Evolutionary conservation across 1,140 invertebrate species (phyloP).

Genomic region (Temnothorax curvispinosus): DNA sequence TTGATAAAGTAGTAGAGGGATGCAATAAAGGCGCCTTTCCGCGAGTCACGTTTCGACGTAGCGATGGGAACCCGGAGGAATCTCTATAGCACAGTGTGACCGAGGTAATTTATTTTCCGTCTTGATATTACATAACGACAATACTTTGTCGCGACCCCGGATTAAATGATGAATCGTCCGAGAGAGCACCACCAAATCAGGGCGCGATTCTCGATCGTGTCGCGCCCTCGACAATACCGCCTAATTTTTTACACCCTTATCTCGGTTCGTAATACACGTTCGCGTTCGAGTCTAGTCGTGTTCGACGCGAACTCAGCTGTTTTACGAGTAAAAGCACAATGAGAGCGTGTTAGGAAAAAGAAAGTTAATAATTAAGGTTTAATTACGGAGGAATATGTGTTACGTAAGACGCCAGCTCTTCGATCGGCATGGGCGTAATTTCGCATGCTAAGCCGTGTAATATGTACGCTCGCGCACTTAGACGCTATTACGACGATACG

Average conservation of each 20-base stretch:
- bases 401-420: background rate
- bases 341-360: background rate
- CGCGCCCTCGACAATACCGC: background rate
- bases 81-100: slow-evolving; percentile 43
- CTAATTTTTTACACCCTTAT: background rate
- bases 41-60: slow-evolving; percentile 58
- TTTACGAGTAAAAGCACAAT: background rate
- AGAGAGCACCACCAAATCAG: background rate
- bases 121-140: slow-evolving; percentile 53
- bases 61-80: slow-evolving; percentile 39
- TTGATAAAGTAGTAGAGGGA: slow-evolving; percentile 58
- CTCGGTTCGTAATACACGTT: background rate
- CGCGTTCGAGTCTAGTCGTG: too few species aligned
- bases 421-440: slow-evolving; percentile 14
- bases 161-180: slow-evolving; percentile 26
- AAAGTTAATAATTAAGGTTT: slow-evolving; percentile 21
- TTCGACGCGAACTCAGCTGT: background rate
- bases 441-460: slow-evolving; percentile 16
- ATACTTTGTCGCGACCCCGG: slow-evolving; percentile 42
- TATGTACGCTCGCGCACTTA: slow-evolving; percentile 16
- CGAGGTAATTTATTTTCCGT: slow-evolving; percentile 48
- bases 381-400: background rate
- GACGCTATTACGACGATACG: background rate
- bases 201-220: background rate
- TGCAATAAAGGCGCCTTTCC: slow-evolving; percentile 58